phyloP scores from a whole-genome alignment of 2,888 invertebrate genomes.

The Mesorhabditis spiculigera region DNA sequence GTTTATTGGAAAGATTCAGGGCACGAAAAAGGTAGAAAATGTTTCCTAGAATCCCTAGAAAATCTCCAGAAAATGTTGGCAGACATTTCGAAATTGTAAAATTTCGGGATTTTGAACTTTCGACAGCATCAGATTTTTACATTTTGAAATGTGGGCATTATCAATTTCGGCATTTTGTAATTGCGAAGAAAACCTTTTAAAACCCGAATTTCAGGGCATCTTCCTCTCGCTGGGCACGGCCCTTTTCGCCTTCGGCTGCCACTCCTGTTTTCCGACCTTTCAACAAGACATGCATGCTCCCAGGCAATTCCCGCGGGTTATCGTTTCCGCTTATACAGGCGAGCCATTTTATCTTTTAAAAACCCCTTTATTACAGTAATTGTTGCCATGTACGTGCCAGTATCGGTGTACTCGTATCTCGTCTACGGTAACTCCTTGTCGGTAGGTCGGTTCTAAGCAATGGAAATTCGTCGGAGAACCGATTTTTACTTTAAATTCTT shows the following conservation, averaged over 20 bases:
- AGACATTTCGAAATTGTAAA: too few relatives aligned
- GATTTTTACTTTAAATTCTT: not conserved
- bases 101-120: too few relatives aligned
- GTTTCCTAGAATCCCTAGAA: too few relatives aligned
- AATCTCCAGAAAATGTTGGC: too few relatives aligned
- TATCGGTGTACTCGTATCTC: not conserved
- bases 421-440: slow-evolving; percentile 1
- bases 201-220: not conserved
- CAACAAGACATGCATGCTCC: not conserved
- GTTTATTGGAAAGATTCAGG: too few relatives aligned
- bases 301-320: slow-evolving; percentile 5
- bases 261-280: slow-evolving; percentile 4
- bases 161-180: not conserved
- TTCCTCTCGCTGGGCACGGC: slow-evolving; percentile 1
- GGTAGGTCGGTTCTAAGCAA: not conserved
- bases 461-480: not conserved
- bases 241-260: slow-evolving; percentile 5
- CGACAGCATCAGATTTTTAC: not conserved
- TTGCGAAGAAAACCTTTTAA: too few relatives aligned
- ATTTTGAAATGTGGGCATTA: not conserved
- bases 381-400: not conserved
- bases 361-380: not conserved
- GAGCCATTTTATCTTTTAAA: not conserved
- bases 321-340: not conserved
- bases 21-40: too few relatives aligned